A percentile compares a stretch with the other conserved stretches of the same genome.
Evolutionary conservation across 2,113 vertebrate genomes (phyloP).

Genomic region (Corythaeola cristata): DNA sequence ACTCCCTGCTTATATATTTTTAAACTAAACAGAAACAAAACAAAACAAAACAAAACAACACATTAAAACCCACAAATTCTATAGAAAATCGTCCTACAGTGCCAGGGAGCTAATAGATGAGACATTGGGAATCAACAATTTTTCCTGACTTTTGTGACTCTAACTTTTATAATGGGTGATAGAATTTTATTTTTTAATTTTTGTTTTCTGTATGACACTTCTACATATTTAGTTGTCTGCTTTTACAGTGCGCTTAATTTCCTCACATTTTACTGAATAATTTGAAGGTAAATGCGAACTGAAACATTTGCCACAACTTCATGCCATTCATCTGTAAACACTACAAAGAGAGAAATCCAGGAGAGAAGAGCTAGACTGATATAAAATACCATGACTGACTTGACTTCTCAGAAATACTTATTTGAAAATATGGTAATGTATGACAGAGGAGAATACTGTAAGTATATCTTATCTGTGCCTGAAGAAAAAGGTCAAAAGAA

Average conservation of each 20-base stretch:
- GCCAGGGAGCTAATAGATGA: not conserved
- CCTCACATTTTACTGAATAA: not conserved
- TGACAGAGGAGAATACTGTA: not conserved
- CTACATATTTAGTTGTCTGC: not conserved
- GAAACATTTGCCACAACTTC: not conserved
- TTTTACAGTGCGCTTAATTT: not conserved
- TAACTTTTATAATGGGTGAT: not conserved
- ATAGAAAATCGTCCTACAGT: not conserved
- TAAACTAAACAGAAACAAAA: not conserved
- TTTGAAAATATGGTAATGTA: not conserved
- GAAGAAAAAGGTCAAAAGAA: slow-evolving; percentile 7
- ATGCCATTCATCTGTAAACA: not conserved
- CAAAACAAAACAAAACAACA: not conserved
- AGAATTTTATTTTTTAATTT: not conserved
- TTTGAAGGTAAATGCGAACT: not conserved
- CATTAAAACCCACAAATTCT: not conserved
- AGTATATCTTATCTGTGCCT: not conserved
- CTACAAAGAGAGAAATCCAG: not conserved
- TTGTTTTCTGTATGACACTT: not conserved
- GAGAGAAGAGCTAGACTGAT: not conserved
- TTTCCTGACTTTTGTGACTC: not conserved
- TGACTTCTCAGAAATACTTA: not conserved
- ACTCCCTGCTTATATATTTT: not conserved
- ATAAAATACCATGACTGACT: not conserved
- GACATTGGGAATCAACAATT: not conserved